Conservation (phyloP, 2,888 invertebrate species). For the Ochlodes sylvanus region DNA sequence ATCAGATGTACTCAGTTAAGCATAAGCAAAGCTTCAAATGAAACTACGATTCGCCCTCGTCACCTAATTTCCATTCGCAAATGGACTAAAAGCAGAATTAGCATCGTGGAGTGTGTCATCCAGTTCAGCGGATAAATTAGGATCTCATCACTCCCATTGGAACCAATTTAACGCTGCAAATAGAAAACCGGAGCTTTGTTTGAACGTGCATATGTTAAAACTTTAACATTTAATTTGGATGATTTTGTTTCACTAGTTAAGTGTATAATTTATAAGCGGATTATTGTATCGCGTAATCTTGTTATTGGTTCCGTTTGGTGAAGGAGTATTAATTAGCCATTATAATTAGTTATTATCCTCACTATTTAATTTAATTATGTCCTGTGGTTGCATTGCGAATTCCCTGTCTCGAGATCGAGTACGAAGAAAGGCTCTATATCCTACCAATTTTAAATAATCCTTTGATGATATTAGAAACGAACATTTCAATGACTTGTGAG, state of each 20-base stretch:
- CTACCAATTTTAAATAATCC: too few relatives aligned
- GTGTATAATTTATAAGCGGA: neutral
- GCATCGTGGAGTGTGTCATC: conserved; percentile 66
- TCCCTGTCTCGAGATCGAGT: too few relatives aligned
- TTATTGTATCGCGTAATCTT: too few relatives aligned
- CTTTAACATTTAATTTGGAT: neutral
- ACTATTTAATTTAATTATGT: too few relatives aligned
- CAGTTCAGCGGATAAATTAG: conserved; percentile 44
- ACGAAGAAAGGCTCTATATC: too few relatives aligned
- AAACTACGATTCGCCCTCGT: conserved; percentile 60
- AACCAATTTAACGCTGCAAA: conserved; percentile 29
- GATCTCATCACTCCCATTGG: conserved; percentile 28
- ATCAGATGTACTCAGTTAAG: conserved; percentile 41
- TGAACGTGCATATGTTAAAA: conserved; percentile 25
- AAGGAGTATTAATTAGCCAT: too few relatives aligned
- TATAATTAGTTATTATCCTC: too few relatives aligned
- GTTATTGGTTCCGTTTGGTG: too few relatives aligned
- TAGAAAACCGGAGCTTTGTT: conserved; percentile 49
- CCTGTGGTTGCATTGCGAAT: too few relatives aligned
- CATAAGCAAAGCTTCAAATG: conserved; percentile 37
- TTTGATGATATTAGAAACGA: too few relatives aligned
- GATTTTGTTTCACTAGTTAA: neutral
- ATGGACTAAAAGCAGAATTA: conserved; percentile 75
- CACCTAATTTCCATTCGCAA: conserved; percentile 73
- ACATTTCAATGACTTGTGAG: too few relatives aligned